Conservation (phyloP, 2,113 vertebrate genomes). For the Galemys pyrenaicus region DNA sequence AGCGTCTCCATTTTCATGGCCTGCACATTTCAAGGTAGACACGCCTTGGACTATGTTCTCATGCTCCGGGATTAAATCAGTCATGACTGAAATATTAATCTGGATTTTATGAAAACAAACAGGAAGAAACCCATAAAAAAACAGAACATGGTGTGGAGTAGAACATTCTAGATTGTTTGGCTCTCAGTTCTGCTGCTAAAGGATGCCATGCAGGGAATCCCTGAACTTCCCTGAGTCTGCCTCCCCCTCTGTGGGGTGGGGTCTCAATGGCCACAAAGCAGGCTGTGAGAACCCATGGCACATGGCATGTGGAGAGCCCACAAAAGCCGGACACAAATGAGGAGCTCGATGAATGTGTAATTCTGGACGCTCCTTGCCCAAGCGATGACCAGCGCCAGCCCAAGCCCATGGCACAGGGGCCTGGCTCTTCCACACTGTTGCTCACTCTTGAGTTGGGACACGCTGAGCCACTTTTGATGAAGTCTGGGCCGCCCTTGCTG, state of each 20-base stretch:
- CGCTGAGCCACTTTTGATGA: background rate
- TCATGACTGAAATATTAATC: constrained; percentile 13
- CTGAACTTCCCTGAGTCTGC: background rate
- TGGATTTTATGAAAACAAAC: constrained; percentile 32
- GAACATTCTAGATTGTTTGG: background rate
- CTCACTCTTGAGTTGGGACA: background rate
- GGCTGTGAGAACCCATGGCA: fast-evolving
- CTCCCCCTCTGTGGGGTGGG: background rate
- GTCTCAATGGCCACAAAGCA: fast-evolving
- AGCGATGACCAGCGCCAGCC: fast-evolving
- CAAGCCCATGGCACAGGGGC: background rate
- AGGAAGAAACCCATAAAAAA: too few species aligned
- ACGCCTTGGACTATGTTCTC: background rate
- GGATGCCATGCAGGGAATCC: fast-evolving
- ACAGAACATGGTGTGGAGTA: background rate
- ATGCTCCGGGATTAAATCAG: background rate
- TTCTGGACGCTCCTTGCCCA: background rate
- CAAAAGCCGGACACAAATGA: background rate
- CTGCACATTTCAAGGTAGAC: background rate
- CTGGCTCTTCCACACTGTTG: background rate
- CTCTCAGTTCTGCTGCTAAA: background rate
- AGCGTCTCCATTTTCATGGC: background rate
- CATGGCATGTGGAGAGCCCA: too few species aligned
- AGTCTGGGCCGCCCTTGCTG: background rate
- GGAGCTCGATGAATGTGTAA: background rate